Evolutionary conservation across 2,113 vertebrate species (phyloP).

Genomic region (Gnathonemus longibarbis): DNA sequence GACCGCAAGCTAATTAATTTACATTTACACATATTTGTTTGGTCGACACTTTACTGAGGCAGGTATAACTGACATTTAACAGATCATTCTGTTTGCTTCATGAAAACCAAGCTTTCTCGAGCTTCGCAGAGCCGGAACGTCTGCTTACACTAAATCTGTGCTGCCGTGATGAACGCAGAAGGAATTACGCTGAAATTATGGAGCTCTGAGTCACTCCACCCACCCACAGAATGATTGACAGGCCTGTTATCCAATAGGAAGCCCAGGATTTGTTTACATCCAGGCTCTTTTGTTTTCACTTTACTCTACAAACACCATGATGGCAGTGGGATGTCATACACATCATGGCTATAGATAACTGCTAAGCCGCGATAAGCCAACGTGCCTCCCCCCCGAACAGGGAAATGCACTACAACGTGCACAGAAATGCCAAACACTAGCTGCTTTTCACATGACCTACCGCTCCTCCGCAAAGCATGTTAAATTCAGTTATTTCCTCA

Average conservation of each 20-base stretch:
- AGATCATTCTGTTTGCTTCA: not conserved
- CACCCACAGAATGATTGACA: constrained; percentile 18
- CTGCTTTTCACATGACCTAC: not conserved
- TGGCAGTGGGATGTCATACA: not conserved
- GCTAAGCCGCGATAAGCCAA: not conserved
- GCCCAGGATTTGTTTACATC: not conserved
- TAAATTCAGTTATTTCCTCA: not conserved
- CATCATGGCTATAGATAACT: not conserved
- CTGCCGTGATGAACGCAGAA: not conserved
- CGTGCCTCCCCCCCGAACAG: too few species aligned
- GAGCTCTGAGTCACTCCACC: not conserved
- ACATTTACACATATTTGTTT: not conserved
- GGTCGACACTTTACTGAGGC: not conserved
- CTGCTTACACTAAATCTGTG: not conserved
- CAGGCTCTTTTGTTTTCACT: not conserved
- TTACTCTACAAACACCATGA: not conserved
- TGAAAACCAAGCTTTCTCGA: not conserved
- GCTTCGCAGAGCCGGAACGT: too few species aligned
- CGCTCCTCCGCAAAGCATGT: not conserved
- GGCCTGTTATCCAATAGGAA: not conserved
- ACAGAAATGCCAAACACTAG: not conserved
- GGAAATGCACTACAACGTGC: too few species aligned
- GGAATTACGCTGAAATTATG: not conserved
- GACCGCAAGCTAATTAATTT: not conserved
- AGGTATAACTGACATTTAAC: not conserved